Evolutionary conservation across 2,888 invertebrate genomes (phyloP).

Genomic region (Augiades crinisus): DNA sequence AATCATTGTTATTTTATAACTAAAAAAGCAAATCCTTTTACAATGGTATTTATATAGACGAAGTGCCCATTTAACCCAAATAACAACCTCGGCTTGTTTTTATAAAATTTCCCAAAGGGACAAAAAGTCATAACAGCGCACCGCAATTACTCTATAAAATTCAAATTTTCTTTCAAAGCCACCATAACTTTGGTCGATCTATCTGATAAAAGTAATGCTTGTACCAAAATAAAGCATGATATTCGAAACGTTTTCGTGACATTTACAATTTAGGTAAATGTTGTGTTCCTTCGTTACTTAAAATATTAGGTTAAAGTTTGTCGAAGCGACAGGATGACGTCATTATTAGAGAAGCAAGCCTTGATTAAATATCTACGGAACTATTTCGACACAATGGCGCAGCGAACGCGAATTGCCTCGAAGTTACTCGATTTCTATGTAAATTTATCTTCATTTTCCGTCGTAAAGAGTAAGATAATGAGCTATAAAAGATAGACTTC

Average conservation of each 20-base stretch:
- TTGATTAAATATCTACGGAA: constrained; percentile 53
- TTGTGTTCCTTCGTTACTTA: neutral
- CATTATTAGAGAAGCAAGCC: constrained; percentile 2
- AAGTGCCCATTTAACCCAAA: neutral
- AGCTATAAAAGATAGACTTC: constrained; percentile 6
- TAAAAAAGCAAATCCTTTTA: neutral
- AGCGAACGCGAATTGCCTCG: constrained; percentile 42
- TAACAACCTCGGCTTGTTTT: neutral
- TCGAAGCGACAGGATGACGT: neutral
- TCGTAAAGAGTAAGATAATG: constrained; percentile 11
- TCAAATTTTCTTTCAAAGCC: constrained; percentile 7
- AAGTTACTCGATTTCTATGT: constrained; percentile 52
- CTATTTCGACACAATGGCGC: constrained; percentile 51
- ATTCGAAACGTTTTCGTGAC: neutral
- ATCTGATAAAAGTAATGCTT: constrained; percentile 1
- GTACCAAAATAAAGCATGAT: neutral
- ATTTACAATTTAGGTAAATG: no score
- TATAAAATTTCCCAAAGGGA: constrained; percentile 1
- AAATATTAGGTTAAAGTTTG: neutral
- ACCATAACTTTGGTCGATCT: neutral
- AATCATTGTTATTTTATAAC: no score
- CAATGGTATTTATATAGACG: neutral
- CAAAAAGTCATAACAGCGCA: neutral
- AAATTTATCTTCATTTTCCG: constrained; percentile 47
- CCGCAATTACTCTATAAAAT: constrained; percentile 5